Percentiles rank a stretch among this genome's conserved stretches.
Evolutionary conservation across 2,888 invertebrate species (phyloP).

Genomic region (Dynastes grantii): DNA sequence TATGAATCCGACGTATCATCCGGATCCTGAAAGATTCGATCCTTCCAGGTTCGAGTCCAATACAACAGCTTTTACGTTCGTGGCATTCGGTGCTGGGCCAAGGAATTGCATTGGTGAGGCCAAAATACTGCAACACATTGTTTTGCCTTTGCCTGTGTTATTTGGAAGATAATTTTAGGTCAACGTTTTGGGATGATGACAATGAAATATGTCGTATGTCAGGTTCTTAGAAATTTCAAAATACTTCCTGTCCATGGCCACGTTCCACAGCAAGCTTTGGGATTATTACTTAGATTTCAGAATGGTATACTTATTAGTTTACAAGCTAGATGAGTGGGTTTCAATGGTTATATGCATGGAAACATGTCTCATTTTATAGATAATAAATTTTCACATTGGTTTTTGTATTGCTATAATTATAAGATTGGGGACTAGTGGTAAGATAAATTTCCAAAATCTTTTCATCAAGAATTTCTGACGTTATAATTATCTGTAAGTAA

Average conservation of each 20-base stretch:
- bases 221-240: not conserved
- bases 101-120: slow-evolving; percentile 74
- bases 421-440: no score
- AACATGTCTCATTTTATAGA: no score
- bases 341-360: not conserved
- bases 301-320: slow-evolving; percentile 2
- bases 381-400: no score
- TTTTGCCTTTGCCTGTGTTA: slow-evolving; percentile 63
- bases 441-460: no score
- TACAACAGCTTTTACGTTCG: slow-evolving; percentile 71
- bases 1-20: slow-evolving; percentile 70
- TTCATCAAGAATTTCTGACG: no score
- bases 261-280: not conserved
- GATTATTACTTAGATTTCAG: not conserved
- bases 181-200: slow-evolving; percentile 68
- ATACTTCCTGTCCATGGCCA: not conserved
- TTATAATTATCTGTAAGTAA: no score
- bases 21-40: slow-evolving; percentile 71
- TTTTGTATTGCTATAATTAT: no score
- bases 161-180: slow-evolving; percentile 57
- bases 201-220: not conserved
- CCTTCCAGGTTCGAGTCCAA: slow-evolving; percentile 72
- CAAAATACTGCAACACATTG: slow-evolving; percentile 32
- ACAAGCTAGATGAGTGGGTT: not conserved
- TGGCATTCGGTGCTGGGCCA: slow-evolving; percentile 77